Conservation (phyloP, 2,113 vertebrate genomes). For the Centropus bengalensis region DNA sequence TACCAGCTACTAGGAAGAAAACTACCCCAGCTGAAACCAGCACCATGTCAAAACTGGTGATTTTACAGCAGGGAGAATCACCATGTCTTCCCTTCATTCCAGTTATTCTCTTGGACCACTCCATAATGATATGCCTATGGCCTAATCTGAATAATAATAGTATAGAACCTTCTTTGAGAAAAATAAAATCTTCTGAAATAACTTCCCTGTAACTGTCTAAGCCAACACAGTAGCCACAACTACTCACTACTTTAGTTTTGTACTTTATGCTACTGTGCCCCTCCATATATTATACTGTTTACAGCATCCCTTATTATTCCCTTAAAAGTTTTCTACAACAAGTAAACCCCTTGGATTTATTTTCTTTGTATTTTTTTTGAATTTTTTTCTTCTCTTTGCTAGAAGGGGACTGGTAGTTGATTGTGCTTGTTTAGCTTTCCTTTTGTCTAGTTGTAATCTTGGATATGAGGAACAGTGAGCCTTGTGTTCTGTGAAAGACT, state of each 20-base stretch:
- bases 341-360: not conserved
- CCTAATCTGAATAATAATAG: not conserved
- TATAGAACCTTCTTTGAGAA: not conserved
- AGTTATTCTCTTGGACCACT: not conserved
- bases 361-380: not conserved
- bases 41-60: not conserved
- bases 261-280: not conserved
- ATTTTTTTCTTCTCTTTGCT: not conserved
- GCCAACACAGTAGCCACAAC: not conserved
- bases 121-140: not conserved
- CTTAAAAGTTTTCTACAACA: not conserved
- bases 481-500: not conserved
- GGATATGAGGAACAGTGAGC: not conserved
- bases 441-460: not conserved
- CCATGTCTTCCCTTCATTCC: not conserved
- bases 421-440: not conserved
- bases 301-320: not conserved
- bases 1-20: no score
- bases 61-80: not conserved
- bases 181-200: not conserved
- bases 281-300: not conserved
- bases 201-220: not conserved
- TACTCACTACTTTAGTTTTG: not conserved
- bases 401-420: not conserved
- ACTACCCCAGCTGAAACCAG: no score